Conservation (phyloP, 2,113 vertebrate genomes). For the Himantopus leucocephalus region DNA sequence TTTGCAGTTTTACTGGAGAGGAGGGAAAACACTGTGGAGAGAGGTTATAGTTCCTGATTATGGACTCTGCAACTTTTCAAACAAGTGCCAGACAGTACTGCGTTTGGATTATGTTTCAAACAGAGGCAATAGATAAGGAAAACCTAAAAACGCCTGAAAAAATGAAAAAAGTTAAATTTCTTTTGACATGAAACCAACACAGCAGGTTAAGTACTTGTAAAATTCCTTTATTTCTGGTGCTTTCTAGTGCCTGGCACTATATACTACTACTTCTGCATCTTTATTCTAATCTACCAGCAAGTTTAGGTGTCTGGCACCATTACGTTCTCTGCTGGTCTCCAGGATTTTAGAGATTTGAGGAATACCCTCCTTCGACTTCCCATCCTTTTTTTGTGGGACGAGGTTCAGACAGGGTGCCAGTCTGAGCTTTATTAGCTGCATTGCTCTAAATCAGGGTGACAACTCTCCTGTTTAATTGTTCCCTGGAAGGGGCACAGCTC, state of each 20-base stretch:
- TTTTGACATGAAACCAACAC: not conserved
- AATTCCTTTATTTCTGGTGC: not conserved
- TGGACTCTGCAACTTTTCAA: not conserved
- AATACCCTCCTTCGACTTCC: not conserved
- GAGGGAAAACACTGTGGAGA: rapidly evolving
- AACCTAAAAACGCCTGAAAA: rapidly evolving
- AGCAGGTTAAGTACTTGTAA: not conserved
- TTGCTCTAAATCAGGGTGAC: not conserved
- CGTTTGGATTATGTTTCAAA: not conserved
- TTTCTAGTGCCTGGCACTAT: not conserved
- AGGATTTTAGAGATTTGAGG: not conserved
- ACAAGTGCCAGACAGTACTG: not conserved
- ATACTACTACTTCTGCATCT: not conserved
- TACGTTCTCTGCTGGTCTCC: not conserved
- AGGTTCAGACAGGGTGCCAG: not conserved
- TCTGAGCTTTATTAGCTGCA: no score
- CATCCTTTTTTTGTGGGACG: not conserved
- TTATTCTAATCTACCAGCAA: not conserved
- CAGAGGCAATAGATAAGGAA: not conserved
- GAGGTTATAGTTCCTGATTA: not conserved
- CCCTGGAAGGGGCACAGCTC: not conserved
- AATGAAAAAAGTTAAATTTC: not conserved
- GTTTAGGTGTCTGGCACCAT: no score
- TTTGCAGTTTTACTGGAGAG: not conserved
- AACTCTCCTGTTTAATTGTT: not conserved